Evolutionary conservation across 2,797 vertebrate genomes (phyloP).

Genomic region (Rhynchonycteris naso): DNA sequence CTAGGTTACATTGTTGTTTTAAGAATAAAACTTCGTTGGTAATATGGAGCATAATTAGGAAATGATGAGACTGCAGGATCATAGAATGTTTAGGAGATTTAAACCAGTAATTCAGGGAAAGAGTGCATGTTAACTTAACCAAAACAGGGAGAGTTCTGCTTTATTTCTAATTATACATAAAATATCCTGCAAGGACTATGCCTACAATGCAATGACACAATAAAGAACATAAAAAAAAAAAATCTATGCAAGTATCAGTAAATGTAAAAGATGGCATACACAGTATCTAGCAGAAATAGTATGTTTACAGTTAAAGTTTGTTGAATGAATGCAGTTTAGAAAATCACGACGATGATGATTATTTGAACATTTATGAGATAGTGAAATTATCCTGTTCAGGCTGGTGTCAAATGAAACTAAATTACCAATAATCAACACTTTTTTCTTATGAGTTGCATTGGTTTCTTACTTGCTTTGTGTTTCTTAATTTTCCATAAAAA

Average conservation of each 20-base stretch:
- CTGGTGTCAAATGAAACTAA: background rate
- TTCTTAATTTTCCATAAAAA: constrained; percentile 42
- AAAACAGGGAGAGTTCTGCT: background rate
- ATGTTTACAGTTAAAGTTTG: background rate
- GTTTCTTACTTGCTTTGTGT: background rate
- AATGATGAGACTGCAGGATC: background rate
- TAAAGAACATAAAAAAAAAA: constrained; percentile 27
- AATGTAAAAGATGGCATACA: background rate
- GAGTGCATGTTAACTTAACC: background rate
- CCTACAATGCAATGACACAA: background rate
- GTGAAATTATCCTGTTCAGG: background rate
- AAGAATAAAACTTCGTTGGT: background rate
- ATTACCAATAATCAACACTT: background rate
- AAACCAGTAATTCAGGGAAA: background rate
- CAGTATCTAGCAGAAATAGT: background rate
- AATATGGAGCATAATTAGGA: background rate
- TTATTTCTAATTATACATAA: background rate
- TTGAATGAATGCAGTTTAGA: background rate
- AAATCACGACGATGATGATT: background rate
- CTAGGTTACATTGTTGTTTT: background rate
- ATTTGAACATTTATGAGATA: background rate
- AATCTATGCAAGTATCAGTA: background rate
- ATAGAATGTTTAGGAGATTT: background rate
- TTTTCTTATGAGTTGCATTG: background rate
- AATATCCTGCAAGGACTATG: background rate